phyloP scores from a whole-genome alignment of 2,797 vertebrate species.

The Anabas testudineus region DNA sequence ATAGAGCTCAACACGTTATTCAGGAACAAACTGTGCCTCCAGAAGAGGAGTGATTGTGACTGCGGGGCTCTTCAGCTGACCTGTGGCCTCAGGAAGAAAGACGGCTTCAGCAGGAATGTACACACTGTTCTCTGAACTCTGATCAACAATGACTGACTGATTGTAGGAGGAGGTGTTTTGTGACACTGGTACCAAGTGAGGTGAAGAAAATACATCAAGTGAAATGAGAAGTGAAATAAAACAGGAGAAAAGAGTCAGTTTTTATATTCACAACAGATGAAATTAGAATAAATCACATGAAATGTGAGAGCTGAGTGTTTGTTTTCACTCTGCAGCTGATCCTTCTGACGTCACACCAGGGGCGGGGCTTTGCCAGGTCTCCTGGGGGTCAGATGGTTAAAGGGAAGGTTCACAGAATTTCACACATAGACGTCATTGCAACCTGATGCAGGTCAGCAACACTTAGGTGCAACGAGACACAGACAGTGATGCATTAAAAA shows the following conservation, averaged over 20 bases:
- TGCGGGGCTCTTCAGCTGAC: constrained; percentile 23
- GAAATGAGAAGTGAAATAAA: neutral
- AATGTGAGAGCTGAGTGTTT: neutral
- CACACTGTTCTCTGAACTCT: neutral
- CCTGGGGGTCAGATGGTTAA: constrained; percentile 25
- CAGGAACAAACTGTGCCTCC: neutral
- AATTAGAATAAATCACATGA: neutral
- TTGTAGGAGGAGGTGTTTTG: neutral
- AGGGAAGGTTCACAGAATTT: constrained; percentile 16
- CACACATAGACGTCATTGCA: neutral
- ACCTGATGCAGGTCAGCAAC: neutral
- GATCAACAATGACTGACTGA: neutral
- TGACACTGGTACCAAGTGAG: neutral
- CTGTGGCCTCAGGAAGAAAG: constrained; percentile 6
- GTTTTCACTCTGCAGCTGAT: neutral
- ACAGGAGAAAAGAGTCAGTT: no score
- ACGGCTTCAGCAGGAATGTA: constrained; percentile 30
- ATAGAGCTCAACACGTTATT: no score
- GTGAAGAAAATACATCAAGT: neutral
- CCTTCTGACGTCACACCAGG: neutral
- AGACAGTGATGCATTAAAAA: no score
- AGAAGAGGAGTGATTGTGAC: neutral
- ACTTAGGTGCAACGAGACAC: no score
- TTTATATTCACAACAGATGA: neutral
- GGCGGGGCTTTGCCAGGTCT: constrained; percentile 26